Percentiles rank a stretch among this genome's conserved stretches.
phyloP scores from a whole-genome alignment of 1,140 invertebrate genomes.

The Palaemon carinicauda region DNA sequence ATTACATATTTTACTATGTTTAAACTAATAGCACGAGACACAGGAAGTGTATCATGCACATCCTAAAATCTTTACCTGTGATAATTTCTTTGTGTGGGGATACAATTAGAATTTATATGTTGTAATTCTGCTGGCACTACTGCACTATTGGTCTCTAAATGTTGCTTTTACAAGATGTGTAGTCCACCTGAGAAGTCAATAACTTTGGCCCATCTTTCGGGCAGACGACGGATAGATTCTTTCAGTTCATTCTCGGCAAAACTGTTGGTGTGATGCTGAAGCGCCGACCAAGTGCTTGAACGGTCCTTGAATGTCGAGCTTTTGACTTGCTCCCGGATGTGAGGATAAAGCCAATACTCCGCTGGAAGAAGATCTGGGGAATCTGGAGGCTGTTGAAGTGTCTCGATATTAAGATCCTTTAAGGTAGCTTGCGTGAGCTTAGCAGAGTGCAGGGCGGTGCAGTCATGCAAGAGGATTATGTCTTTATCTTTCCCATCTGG shows the following conservation, averaged over 20 bases:
- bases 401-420: conserved; percentile 36
- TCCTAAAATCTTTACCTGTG: neutral
- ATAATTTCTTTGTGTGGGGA: neutral
- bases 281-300: conserved; percentile 42
- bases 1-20: no score
- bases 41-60: no score
- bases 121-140: neutral
- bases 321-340: conserved; percentile 21
- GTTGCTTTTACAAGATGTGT: conserved; percentile 20
- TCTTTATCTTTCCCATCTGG: neutral
- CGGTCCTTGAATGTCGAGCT: conserved; percentile 39
- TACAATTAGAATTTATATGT: neutral
- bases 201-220: conserved; percentile 45
- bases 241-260: conserved; percentile 40
- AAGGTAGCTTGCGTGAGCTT: conserved; percentile 20
- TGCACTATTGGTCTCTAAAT: no score
- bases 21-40: no score
- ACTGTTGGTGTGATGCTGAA: conserved; percentile 37
- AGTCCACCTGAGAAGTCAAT: conserved; percentile 50
- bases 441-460: conserved; percentile 35
- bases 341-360: conserved; percentile 43
- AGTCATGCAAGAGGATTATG: conserved; percentile 36
- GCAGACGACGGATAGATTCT: conserved; percentile 33
- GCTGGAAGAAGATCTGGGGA: conserved; percentile 43
- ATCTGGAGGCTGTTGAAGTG: conserved; percentile 31